Evolutionary conservation across 2,113 vertebrate species (phyloP), one percentile per base, ranked within the genome.

Genomic region (Crotalus viridis): DNA sequence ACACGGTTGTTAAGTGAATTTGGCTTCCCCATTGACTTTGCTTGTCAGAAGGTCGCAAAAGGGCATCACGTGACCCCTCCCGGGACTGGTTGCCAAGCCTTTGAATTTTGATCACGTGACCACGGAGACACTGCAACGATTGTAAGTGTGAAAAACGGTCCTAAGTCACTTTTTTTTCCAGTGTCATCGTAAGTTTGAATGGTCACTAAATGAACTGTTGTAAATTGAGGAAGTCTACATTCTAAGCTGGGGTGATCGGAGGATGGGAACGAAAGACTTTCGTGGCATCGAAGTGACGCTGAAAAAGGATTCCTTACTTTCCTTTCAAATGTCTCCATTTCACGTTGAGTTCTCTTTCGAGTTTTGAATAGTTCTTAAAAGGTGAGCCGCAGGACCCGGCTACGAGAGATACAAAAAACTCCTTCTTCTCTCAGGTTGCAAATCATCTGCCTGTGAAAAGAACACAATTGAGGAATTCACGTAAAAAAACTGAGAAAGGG

Each of bases 341-440:
- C 87, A 87, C 81, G 61, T 48, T 17, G 46, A 43, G 4, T 64
- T 61, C 28, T 48, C 61, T 85, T 5, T 46, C 87, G 39, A 17
- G n/a, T 48, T 89, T 92, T 22, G 51, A 85, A 59, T 59, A 7
- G 43, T 89, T 89, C 88, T 93, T 85, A 85, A 93, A 57, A 90
- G 10, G 12, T 46, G 19, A 39, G 69, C 59, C 28, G 10, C 26
- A 2, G 52, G 21, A 46, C 19, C 51, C 21, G 81, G 33, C 61
- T 15, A 39, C 21, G 46, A 52, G 26, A 86, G 43, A 88, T 24
- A 86, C 54, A 89, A 89, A 26, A 90, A 93, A 15, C 4, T 19
- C 55, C 69, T 89, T 92, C 54, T 90, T 90, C 43, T 86, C 74
- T 93, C 22, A 17, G 55, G 55, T 39, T 93, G 43, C n/a, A 6